Base-by-base conservation (phyloP, 2,797 vertebrate genomes). In the Thripadectes ignobilis region DNA sequence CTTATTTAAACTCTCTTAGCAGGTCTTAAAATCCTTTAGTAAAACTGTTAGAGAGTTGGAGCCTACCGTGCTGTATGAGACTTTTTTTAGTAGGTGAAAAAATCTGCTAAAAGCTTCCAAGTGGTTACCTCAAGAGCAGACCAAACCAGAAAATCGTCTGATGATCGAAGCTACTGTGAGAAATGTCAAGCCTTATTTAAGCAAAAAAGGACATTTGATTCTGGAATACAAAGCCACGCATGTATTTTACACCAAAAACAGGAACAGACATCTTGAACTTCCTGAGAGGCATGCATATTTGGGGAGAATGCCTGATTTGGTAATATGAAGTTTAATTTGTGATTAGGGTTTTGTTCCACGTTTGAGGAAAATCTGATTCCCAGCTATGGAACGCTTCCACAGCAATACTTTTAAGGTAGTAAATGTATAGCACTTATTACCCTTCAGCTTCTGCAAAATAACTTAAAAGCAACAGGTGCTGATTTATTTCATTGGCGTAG, bases 151-250 rank as follows among this genome's bases (percentile, higher is more conserved):
- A 72, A 62, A 62, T 27, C 14, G 27, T 3, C 21, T 13, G 2
- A 3, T 29, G 29, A 49, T 12, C 24, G 30, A 43, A 41, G 39
- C 4, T 54, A 7, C 32, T 15, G 30, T 10, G 24, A 22, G 30
- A 65, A 77, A 68, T 0, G 1, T 19, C 24, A 4, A 0, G 10
- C 29, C 21, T 41, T 29, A 27, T 11, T 52, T 5, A 10, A 41
- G 32, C 12, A 75, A 49, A 38, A 51, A 62, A 30, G 5, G 5
- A 29, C 12, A 29, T 32, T 45, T 55, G 8, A 74, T 14, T 32
- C 41, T 30, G 5, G 9, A n/a, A 26, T 29, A 16, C 29, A 51
- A 84, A 65, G n/a, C 30, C 21, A 36, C 9, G 8, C 1, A 5
- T 0, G 0, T 2, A 17, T 52, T 66, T 77, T 30, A 48, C 13